Base-by-base conservation (phyloP, 2,113 vertebrate species). In the Chlorocebus sabaeus region DNA sequence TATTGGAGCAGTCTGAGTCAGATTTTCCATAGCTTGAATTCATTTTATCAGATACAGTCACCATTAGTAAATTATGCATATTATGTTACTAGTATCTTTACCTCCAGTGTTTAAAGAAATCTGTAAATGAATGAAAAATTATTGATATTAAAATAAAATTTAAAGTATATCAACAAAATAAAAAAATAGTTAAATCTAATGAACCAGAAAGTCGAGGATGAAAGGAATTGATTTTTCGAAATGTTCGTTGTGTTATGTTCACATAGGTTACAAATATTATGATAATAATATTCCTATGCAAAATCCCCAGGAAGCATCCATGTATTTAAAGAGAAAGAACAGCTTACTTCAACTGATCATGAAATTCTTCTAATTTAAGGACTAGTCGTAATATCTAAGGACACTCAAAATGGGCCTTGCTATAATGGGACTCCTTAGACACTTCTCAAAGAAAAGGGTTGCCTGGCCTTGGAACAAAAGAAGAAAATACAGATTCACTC, bases 61-160 rank as follows among this genome's bases (percentile, higher is more conserved):
- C 4, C 11, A 75, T 67, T 1, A 81, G 38, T 55, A 78, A 91
- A 70, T 76, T 85, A 80, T 84, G 4, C 12, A 75, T 43, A 45
- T 30, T 67, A 70, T 80, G 22, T 10, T 95, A 35, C 32, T 50
- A 45, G 10, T 48, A 76, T 8, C 3, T 88, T 40, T 81, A 84
- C 73, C 25, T 90, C 59, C 4, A 50, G 8, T 79, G 9, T 64
- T 64, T 52, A 67, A 80, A 86, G 73, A 55, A 76, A 73, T 10
- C 67, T 22, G 40, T 84, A 90, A 52, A 75, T 64, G 14, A 3
- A 50, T 88, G 27, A 55, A 72, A 16, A 92, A 88, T 76, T 68
- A 52, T 64, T 87, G 48, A 82, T 94, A 64, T 14, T 75, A 79
- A 89, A 87, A 96, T 8, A 93, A 52, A 90, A 76, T 86, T 76